phyloP scores from a whole-genome alignment of 2,888 invertebrate genomes.

The Pasiphila rectangulata region DNA sequence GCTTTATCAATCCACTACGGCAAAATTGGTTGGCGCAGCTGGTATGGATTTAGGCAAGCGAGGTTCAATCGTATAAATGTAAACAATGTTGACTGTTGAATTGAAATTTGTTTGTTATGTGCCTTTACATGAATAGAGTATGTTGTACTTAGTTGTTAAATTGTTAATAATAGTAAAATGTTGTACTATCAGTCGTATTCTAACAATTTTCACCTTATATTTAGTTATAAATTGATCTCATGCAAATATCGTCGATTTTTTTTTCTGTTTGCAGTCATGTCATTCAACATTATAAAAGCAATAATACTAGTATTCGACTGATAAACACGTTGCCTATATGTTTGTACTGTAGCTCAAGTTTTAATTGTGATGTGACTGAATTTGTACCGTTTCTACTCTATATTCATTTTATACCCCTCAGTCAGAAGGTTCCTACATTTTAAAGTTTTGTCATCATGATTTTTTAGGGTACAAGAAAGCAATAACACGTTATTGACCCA shows the following conservation, averaged over 20 bases:
- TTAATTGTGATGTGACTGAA: conserved; percentile 50
- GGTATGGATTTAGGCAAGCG: conserved; percentile 7
- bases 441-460: background rate
- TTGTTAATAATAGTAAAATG: conserved; percentile 35
- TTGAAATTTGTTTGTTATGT: conserved; percentile 50
- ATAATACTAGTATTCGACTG: conserved; percentile 25
- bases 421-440: conserved; percentile 9
- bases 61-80: conserved; percentile 9
- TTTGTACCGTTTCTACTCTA: conserved; percentile 43
- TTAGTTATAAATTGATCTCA: background rate
- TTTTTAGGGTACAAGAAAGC: background rate
- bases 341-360: conserved; percentile 57
- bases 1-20: background rate
- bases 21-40: conserved; percentile 11
- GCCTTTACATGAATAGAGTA: conserved; percentile 44
- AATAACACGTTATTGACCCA: background rate
- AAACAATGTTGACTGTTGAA: conserved; percentile 42
- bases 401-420: conserved; percentile 24
- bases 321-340: conserved; percentile 24
- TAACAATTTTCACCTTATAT: conserved; percentile 4
- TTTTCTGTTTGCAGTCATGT: background rate
- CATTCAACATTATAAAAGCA: conserved; percentile 4
- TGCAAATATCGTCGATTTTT: background rate
- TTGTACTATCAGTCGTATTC: conserved; percentile 20
- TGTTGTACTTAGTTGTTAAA: conserved; percentile 40